A percentile compares a stretch with the other conserved stretches of the same genome.
phyloP scores from a whole-genome alignment of 2,888 invertebrate genomes.

The Tromatobia lineatoria region DNA sequence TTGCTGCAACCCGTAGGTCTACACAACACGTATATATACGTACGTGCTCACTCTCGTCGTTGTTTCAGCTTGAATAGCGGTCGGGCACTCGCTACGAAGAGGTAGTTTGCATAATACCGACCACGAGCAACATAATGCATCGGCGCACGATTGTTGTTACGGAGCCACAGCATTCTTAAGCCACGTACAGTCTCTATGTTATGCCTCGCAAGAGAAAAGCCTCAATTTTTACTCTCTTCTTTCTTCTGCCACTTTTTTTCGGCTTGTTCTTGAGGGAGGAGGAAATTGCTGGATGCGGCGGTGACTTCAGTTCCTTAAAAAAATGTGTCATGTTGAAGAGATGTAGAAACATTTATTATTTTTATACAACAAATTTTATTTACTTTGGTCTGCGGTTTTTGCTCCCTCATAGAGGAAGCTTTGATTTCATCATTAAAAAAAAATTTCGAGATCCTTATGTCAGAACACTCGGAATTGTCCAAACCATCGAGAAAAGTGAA shows the following conservation, averaged over 20 bases:
- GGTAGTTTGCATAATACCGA: slow-evolving; percentile 63
- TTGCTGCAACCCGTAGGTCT: background rate
- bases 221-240: slow-evolving; percentile 30
- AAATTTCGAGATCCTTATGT: too few relatives aligned
- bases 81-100: slow-evolving; percentile 40
- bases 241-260: slow-evolving; percentile 17
- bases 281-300: background rate
- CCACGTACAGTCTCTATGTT: slow-evolving; percentile 21
- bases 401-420: too few relatives aligned
- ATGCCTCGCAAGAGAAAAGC: background rate
- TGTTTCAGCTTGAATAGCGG: slow-evolving; percentile 36
- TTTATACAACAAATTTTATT: too few relatives aligned
- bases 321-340: background rate
- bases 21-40: slow-evolving; percentile 3
- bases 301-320: background rate
- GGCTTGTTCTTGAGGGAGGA: background rate
- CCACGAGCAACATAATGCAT: slow-evolving; percentile 52
- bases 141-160: slow-evolving; percentile 43
- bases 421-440: too few relatives aligned
- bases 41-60: slow-evolving; percentile 35
- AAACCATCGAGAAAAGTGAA: too few relatives aligned
- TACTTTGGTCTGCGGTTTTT: too few relatives aligned
- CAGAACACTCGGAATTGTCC: too few relatives aligned
- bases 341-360: background rate
- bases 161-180: slow-evolving; percentile 45